phyloP scores from a whole-genome alignment of 2,888 invertebrate genomes.

The Smittia sp. region DNA sequence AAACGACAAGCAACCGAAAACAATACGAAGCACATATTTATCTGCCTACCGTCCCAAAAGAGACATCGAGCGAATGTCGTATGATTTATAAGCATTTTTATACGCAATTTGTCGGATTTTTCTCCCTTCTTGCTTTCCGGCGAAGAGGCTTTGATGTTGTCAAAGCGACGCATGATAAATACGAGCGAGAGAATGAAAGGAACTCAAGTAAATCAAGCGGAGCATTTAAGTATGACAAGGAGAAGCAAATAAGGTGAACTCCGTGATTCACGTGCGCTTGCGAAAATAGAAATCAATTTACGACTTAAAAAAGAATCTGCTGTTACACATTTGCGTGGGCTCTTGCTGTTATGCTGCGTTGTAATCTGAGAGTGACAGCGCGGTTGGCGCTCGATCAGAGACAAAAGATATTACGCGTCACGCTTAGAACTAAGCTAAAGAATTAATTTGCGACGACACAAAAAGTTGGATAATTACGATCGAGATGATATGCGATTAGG shows the following conservation, averaged over 20 bases:
- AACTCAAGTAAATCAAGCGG: conserved; percentile 1
- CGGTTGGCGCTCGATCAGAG: too few species aligned
- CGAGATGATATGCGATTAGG: too few species aligned
- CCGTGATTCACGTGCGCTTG: not conserved
- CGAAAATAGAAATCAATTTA: not conserved
- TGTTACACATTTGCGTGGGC: not conserved
- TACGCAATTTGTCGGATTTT: conserved; percentile 8
- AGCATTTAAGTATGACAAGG: not conserved
- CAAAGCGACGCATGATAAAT: not conserved
- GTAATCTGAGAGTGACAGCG: not conserved
- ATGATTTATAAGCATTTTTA: conserved; percentile 17
- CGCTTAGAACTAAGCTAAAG: too few species aligned
- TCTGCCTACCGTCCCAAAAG: not conserved
- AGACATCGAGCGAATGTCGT: not conserved
- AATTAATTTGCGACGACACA: too few species aligned
- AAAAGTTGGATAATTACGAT: too few species aligned
- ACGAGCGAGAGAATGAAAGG: not conserved
- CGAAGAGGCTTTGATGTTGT: not conserved
- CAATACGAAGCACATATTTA: not conserved
- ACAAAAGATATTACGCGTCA: too few species aligned
- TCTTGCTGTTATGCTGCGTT: not conserved
- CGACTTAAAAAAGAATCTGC: not conserved
- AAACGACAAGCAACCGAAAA: not conserved
- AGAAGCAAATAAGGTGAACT: not conserved
- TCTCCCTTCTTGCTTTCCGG: not conserved